These are phyloP conservation scores for Dendroctonus valens DNA, from an alignment of 1,140 invertebrate genomes.

Conservation along the genomic window DNA sequence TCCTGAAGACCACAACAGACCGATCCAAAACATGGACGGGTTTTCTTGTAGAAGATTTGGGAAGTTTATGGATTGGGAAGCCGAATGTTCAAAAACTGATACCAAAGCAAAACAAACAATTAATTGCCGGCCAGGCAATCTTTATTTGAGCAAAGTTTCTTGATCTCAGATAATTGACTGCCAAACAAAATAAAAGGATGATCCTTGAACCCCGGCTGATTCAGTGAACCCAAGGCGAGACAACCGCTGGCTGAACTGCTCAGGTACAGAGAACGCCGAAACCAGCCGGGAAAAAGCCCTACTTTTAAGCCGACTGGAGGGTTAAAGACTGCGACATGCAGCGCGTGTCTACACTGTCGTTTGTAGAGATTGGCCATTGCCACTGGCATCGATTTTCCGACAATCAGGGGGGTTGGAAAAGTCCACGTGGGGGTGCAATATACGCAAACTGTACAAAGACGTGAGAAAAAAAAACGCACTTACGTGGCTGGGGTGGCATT, in stretches of 20 bases:
- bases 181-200: neutral
- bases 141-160: slow-evolving; percentile 1
- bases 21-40: too few species aligned
- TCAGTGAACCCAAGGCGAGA: too few species aligned
- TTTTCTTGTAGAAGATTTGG: too few species aligned
- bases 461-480: slow-evolving; percentile 35
- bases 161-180: neutral
- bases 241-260: too few species aligned
- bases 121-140: neutral
- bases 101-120: too few species aligned
- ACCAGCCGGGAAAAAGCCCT: too few species aligned
- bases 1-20: too few species aligned
- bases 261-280: too few species aligned
- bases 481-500: slow-evolving; percentile 43
- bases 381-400: slow-evolving; percentile 30
- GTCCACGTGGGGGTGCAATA: slow-evolving; percentile 13
- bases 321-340: neutral
- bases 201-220: slow-evolving; percentile 10
- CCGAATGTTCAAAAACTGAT: too few species aligned
- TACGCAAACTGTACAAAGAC: slow-evolving; percentile 2
- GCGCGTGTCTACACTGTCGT: neutral
- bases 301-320: too few species aligned
- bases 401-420: slow-evolving; percentile 7
- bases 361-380: slow-evolving; percentile 13
- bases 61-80: too few species aligned